phyloP scores from a whole-genome alignment of 2,888 invertebrate genomes.

The Lasioglossum vierecki region DNA sequence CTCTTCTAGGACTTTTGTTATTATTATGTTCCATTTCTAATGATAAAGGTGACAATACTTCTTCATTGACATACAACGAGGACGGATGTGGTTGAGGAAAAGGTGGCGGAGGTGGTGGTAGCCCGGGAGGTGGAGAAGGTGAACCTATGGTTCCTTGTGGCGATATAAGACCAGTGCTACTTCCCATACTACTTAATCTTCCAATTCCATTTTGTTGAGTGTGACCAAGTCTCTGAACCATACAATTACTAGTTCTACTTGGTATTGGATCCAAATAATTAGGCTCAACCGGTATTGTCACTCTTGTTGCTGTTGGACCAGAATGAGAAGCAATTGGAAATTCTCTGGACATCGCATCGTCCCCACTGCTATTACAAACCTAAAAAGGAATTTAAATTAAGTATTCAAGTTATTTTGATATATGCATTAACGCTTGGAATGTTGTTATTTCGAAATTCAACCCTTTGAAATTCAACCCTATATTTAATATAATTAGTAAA shows the following conservation, averaged over 20 bases:
- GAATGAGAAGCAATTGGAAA: slow-evolving; percentile 79
- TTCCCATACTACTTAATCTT: slow-evolving; percentile 82
- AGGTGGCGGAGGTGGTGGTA: slow-evolving; percentile 76
- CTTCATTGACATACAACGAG: slow-evolving; percentile 81
- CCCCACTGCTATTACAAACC: slow-evolving; percentile 80
- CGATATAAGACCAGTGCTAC: slow-evolving; percentile 83
- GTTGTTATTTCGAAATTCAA: background rate
- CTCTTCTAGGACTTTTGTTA: slow-evolving; percentile 83
- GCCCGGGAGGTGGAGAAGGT: slow-evolving; percentile 81
- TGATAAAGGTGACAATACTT: slow-evolving; percentile 76
- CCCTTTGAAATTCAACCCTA: no score
- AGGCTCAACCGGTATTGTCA: slow-evolving; percentile 83
- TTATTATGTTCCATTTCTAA: slow-evolving; percentile 85
- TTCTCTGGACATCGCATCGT: slow-evolving; percentile 82
- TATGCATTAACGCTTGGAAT: background rate
- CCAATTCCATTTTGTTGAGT: slow-evolving; percentile 79
- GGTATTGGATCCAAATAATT: slow-evolving; percentile 85
- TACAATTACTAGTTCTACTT: slow-evolving; percentile 75
- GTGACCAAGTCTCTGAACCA: slow-evolving; percentile 75
- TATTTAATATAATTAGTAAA: no score
- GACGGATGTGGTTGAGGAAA: slow-evolving; percentile 82
- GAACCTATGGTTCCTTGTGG: slow-evolving; percentile 82
- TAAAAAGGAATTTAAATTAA: slow-evolving; percentile 45
- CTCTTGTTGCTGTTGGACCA: slow-evolving; percentile 83
- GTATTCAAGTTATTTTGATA: slow-evolving; percentile 16